Evolutionary conservation across 2,113 vertebrate species (phyloP).

Genomic region (Thryonomys swinderianus): DNA sequence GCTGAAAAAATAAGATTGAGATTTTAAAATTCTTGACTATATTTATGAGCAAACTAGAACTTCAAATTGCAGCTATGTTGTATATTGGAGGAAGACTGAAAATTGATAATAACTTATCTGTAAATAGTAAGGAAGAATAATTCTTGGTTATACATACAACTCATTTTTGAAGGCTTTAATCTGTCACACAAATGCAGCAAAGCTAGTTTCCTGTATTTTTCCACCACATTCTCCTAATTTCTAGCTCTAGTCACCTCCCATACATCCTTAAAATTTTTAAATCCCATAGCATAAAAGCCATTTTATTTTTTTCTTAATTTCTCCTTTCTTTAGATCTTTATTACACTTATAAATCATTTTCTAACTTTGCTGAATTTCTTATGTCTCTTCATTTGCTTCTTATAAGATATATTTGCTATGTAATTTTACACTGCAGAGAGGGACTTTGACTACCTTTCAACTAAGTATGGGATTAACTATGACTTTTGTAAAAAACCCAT

Average conservation of each 20-base stretch:
- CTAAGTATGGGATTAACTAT: background rate
- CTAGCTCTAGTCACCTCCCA: too few species aligned
- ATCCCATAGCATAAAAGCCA: background rate
- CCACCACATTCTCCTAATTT: background rate
- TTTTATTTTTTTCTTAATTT: background rate
- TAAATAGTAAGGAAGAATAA: slow-evolving; percentile 1
- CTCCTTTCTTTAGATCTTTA: background rate
- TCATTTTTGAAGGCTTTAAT: background rate
- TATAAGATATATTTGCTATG: background rate
- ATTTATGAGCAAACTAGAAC: background rate
- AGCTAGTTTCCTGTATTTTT: background rate
- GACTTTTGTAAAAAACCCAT: background rate
- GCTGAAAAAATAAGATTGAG: background rate
- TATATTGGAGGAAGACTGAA: background rate
- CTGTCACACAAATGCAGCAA: background rate
- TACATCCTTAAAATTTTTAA: background rate
- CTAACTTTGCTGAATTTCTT: background rate
- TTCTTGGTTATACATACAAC: background rate
- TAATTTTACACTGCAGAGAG: background rate
- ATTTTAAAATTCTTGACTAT: background rate
- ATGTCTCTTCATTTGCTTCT: background rate
- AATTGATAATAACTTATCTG: slow-evolving; percentile 5
- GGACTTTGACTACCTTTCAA: background rate
- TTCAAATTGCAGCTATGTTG: background rate
- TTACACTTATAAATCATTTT: background rate